Conservation (phyloP, 2,888 invertebrate species). For the Flabesymbios commensalis region DNA sequence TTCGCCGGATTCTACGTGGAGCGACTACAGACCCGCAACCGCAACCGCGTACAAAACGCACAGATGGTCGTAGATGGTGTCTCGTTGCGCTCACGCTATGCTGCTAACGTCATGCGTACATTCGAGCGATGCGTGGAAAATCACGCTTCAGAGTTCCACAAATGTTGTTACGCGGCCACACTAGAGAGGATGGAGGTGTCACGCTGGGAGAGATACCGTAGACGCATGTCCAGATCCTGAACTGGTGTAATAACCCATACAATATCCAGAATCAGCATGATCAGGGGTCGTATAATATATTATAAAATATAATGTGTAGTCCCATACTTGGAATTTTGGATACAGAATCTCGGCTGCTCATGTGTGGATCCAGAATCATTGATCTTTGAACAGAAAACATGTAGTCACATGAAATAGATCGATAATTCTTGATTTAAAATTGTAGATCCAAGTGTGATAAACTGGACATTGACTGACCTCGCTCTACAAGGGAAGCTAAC, state of each 20-base stretch:
- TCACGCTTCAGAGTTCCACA: slow-evolving; percentile 43
- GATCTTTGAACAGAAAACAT: too few species aligned
- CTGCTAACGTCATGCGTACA: slow-evolving; percentile 41
- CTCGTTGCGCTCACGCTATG: slow-evolving; percentile 36
- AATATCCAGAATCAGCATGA: not conserved
- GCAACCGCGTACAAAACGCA: slow-evolving; percentile 48
- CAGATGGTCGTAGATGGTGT: slow-evolving; percentile 42
- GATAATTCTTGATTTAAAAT: too few species aligned
- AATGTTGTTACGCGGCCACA: slow-evolving; percentile 47
- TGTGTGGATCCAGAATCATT: too few species aligned
- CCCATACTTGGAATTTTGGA: too few species aligned
- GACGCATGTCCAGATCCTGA: too few species aligned
- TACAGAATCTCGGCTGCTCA: too few species aligned
- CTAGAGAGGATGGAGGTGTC: slow-evolving; percentile 24
- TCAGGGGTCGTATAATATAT: too few species aligned
- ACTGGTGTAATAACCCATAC: not conserved
- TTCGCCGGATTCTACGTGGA: slow-evolving; percentile 44
- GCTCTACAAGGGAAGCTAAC: too few species aligned
- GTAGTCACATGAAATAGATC: too few species aligned
- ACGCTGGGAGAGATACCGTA: slow-evolving; percentile 25
- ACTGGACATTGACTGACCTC: too few species aligned
- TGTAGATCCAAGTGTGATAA: too few species aligned
- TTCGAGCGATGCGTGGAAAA: slow-evolving; percentile 45
- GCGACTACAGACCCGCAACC: slow-evolving; percentile 41
- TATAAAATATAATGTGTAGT: too few species aligned